Percentiles rank a stretch among this genome's conserved stretches.
Conservation (phyloP, 2,113 vertebrate species). For the Campylomormyrus numenius region DNA sequence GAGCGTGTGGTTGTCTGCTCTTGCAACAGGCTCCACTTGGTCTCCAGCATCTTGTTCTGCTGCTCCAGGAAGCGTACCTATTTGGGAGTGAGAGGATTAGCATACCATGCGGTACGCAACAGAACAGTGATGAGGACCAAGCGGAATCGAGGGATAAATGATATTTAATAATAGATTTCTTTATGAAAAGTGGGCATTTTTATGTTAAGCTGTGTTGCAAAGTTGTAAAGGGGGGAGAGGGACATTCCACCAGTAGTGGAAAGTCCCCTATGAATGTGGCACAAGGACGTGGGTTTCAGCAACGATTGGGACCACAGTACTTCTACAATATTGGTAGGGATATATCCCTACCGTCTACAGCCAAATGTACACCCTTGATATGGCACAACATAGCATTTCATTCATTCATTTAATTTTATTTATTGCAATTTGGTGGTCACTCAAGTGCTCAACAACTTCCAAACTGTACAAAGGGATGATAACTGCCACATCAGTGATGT, state of each 20-base stretch:
- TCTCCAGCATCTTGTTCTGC: constrained; percentile 96
- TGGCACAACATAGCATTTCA: background rate
- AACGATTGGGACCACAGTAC: background rate
- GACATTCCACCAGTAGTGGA: background rate
- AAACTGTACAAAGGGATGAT: background rate
- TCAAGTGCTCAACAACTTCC: background rate
- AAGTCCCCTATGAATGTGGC: background rate
- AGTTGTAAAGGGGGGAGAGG: background rate
- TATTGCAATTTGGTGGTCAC: background rate
- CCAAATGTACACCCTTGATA: background rate
- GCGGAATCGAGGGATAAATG: background rate
- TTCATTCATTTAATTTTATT: background rate
- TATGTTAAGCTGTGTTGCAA: background rate
- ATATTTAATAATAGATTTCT: background rate
- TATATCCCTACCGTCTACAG: background rate
- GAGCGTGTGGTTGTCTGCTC: constrained; percentile 67
- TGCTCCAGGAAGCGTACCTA: constrained; percentile 93
- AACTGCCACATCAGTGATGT: background rate
- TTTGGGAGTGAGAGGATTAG: too few relatives aligned
- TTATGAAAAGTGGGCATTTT: background rate
- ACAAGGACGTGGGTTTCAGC: background rate
- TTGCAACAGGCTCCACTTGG: constrained; percentile 89
- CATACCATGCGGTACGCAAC: too few relatives aligned
- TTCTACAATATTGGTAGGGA: background rate
- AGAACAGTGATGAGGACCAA: background rate